Base-by-base conservation (phyloP, 2,888 invertebrate species). In the Rapana venosa region DNA sequence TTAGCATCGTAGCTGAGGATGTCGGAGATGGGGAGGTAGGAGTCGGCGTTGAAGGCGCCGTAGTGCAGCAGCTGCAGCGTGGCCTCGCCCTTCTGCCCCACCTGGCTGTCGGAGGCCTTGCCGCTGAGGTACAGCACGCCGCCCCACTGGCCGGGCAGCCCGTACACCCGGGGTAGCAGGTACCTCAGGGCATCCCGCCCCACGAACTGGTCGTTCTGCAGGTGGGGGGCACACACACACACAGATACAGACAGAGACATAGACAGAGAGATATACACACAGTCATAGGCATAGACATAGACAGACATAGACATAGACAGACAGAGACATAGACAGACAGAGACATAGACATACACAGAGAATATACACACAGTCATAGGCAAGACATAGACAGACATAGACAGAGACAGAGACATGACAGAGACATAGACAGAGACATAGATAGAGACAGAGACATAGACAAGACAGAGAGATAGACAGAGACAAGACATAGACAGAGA, bases 181-280 rank as follows among this genome's bases (percentile, higher is more conserved):
- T 30, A 86, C 47, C 87, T 30, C 47, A 89, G 77, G 58, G 86
- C 26, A 0, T 74, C 61, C 26, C 56, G 15, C 11, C 89, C 89
- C 58, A 89, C 87, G 61, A 77, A 89, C 77, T 47, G 56, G 11
- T 87, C 89, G n/a, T 56, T 66, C 87, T 86, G 77, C n/a, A 74
- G 8, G n/a, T 13, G 15, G n/a, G 8, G n/a, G n/a, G n/a, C n/a
- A 74, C n/a, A 74, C 8, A n/a, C n/a, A 74, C n/a, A 74, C n/a
- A 74, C n/a, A 74, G n/a, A 74, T 6, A 74, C n/a, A 74, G 8
- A 74, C n/a, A 74, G 26, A 74, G n/a, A 74, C 26, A 74, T 5
- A 74, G 74, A 74, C 26, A 74, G n/a, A 74, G 74, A 74, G 15
- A n/a, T n/a, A 22, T 5, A 66, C 66, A 26, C 26, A 22, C 17